phyloP scores from a whole-genome alignment of 2,113 vertebrate species.

The Serilophus lunatus region DNA sequence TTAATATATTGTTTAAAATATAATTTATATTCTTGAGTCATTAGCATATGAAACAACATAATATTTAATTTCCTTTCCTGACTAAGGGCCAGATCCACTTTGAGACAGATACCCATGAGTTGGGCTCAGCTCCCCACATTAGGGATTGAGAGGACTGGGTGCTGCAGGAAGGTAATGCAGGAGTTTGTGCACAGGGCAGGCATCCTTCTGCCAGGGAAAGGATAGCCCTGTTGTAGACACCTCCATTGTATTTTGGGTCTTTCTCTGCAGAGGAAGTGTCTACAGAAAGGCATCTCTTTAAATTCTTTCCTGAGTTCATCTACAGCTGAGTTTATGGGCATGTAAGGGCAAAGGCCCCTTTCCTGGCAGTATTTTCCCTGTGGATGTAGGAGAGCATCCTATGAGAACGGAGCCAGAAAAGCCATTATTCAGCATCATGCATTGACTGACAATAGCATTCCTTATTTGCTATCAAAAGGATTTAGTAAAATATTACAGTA shows the following conservation, averaged over 20 bases:
- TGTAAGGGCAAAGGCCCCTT: not conserved
- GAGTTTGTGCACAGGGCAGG: not conserved
- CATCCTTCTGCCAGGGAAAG: not conserved
- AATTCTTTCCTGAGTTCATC: not conserved
- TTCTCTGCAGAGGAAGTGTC: not conserved
- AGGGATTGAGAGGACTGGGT: not conserved
- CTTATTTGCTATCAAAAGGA: not conserved
- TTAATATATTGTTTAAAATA: not conserved
- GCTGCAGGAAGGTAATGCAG: not conserved
- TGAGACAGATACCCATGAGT: not conserved
- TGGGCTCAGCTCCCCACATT: not conserved
- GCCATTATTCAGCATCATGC: no score
- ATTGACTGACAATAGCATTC: not conserved
- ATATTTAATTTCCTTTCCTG: not conserved
- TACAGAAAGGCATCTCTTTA: not conserved
- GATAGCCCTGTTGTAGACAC: not conserved
- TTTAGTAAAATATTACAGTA: not conserved
- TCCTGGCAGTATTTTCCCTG: not conserved
- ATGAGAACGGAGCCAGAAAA: not conserved
- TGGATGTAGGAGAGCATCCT: not conserved
- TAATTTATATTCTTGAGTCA: not conserved
- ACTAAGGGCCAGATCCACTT: not conserved
- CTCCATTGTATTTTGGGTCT: rapidly evolving
- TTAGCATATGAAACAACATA: not conserved
- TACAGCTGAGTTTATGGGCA: not conserved